Evolutionary conservation across 1,140 invertebrate genomes (phyloP).

Genomic region (Drosophila parvula): DNA sequence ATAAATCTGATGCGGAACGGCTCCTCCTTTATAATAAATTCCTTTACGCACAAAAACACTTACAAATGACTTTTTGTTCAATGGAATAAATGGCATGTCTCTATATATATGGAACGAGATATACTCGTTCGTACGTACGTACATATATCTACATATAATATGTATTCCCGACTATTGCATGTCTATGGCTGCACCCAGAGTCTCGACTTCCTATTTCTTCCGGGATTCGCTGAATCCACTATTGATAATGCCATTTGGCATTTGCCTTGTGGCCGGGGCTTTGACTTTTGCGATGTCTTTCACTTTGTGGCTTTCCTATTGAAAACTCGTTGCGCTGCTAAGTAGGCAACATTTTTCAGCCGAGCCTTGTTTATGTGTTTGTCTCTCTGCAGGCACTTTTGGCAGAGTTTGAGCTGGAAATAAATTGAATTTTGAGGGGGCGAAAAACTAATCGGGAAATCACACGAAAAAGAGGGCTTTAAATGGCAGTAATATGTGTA

Average conservation of each 20-base stretch:
- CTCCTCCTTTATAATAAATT: conserved; percentile 56
- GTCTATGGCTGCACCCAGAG: conserved; percentile 27
- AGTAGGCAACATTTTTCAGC: conserved; percentile 40
- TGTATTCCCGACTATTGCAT: conserved; percentile 11
- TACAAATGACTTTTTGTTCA: conserved; percentile 58
- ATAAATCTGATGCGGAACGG: conserved; percentile 58
- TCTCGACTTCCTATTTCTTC: conserved; percentile 12
- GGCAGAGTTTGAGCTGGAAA: neutral
- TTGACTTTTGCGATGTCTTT: conserved; percentile 44
- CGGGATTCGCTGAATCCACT: conserved; percentile 29
- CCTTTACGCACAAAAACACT: conserved; percentile 56
- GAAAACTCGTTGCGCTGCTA: conserved; percentile 32
- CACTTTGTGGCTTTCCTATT: conserved; percentile 32
- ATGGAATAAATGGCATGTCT: conserved; percentile 56
- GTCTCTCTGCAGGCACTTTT: neutral
- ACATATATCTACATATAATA: no score
- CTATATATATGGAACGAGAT: no score
- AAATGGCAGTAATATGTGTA: neutral
- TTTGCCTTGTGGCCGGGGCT: conserved; percentile 42
- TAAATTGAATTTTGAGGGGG: conserved; percentile 14
- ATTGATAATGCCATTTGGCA: conserved; percentile 48
- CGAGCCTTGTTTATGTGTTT: conserved; percentile 9
- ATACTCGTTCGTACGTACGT: no score
- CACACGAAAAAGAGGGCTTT: neutral
- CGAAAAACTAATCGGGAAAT: conserved; percentile 1